These are phyloP conservation scores for Caenorhabditis sp. DNA, from an alignment of 2,888 invertebrate species.

Conservation along the genomic window DNA sequence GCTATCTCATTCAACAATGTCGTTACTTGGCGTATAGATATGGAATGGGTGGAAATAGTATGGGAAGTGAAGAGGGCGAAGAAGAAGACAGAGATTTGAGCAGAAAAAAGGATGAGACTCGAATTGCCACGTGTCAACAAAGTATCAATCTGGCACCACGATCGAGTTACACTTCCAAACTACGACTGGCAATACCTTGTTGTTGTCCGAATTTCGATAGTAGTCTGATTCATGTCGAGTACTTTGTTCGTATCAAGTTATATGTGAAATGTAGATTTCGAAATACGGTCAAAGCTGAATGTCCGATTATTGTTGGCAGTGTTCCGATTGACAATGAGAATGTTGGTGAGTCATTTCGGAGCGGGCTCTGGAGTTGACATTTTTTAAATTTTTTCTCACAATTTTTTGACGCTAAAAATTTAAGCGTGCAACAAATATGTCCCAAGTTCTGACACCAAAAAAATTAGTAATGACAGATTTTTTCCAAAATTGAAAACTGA, in stretches of 20 bases:
- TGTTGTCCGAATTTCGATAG: constrained; percentile 30
- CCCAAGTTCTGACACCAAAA: too few species aligned
- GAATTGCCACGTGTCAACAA: constrained; percentile 20
- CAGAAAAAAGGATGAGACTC: constrained; percentile 26
- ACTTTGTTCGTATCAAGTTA: constrained; percentile 28
- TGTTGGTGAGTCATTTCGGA: constrained; percentile 6
- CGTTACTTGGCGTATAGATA: constrained; percentile 38
- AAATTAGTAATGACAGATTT: too few species aligned
- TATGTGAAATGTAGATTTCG: constrained; percentile 33
- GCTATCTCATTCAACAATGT: constrained; percentile 32
- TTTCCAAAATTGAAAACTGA: too few species aligned
- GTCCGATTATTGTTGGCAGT: constrained; percentile 33
- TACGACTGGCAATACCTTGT: constrained; percentile 28
- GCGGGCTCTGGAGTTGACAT: not conserved
- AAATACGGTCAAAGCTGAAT: constrained; percentile 34
- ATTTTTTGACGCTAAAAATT: not conserved
- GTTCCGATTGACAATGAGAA: constrained; percentile 17
- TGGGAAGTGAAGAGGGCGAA: not conserved
- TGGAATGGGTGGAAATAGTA: constrained; percentile 26
- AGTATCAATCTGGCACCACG: constrained; percentile 21
- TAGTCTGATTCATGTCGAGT: constrained; percentile 36
- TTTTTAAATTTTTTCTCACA: not conserved
- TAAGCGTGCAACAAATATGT: not conserved
- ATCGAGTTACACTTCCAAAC: constrained; percentile 15
- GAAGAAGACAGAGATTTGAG: constrained; percentile 25